Evolutionary conservation across 1,140 invertebrate species (phyloP).

Genomic region (Lethrus apterus): DNA sequence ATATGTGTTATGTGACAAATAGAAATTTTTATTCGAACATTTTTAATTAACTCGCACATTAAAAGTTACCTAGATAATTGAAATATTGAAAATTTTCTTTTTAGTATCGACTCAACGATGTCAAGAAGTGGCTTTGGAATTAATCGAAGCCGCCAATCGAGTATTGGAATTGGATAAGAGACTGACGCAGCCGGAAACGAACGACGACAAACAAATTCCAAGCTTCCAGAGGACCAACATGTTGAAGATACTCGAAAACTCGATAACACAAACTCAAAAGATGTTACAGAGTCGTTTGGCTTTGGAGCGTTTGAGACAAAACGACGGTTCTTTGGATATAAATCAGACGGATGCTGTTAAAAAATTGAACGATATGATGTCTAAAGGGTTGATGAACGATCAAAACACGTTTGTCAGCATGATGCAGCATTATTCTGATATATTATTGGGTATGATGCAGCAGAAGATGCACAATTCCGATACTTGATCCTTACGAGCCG

Average conservation of each 20-base stretch:
- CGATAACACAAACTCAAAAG: slow-evolving; percentile 48
- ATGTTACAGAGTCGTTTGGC: slow-evolving; percentile 42
- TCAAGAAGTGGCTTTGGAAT: slow-evolving; percentile 54
- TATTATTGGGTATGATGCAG: slow-evolving; percentile 54
- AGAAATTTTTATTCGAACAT: too few species aligned
- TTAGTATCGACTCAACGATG: slow-evolving; percentile 58
- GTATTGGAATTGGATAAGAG: slow-evolving; percentile 58
- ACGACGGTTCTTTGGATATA: slow-evolving; percentile 29
- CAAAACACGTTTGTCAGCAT: slow-evolving; percentile 50
- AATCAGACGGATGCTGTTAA: slow-evolving; percentile 39
- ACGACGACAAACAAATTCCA: slow-evolving; percentile 37
- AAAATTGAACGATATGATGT: slow-evolving; percentile 38
- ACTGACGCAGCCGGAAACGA: slow-evolving; percentile 41
- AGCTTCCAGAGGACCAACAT: slow-evolving; percentile 36
- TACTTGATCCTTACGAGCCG: slow-evolving; percentile 30
- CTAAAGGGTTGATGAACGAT: slow-evolving; percentile 39
- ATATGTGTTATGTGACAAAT: too few species aligned
- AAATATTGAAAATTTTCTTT: too few species aligned
- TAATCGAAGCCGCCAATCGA: slow-evolving; percentile 55
- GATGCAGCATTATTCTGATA: slow-evolving; percentile 59
- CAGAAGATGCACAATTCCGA: slow-evolving; percentile 47
- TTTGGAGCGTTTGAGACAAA: slow-evolving; percentile 33
- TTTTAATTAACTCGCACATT: too few species aligned
- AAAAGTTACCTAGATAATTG: too few species aligned
- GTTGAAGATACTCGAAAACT: slow-evolving; percentile 47